Evolutionary conservation across 2,797 vertebrate genomes (phyloP), one percentile per base, ranked within the genome.

Genomic region (Coranthus polyacanthus): DNA sequence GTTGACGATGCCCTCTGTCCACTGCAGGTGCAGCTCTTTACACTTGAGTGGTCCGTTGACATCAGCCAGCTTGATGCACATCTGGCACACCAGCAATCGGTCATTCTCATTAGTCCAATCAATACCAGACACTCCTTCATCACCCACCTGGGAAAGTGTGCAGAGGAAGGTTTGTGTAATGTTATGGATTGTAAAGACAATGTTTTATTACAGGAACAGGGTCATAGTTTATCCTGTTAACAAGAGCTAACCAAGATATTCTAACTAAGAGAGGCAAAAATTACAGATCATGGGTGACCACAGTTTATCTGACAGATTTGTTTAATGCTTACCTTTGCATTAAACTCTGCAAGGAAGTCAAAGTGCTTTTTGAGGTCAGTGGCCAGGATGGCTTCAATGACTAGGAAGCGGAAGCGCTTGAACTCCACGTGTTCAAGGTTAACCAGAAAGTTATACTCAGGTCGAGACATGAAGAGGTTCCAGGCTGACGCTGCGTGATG

Each of bases 291-390:
- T 62, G 10, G 36, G 34, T 13, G 10, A 13, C 29, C 5, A 12
- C 2, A n/a, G n/a, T n/a, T n/a, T n/a, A n/a, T n/a, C n/a, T n/a
- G n/a, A n/a, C n/a, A 18, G 29, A 18, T 57, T 13, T 4, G n/a
- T 41, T 51, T 1, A 50, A 24, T 36, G 2, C 47, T 84, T 91
- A 99, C 98, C 96, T 99, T 99, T 74, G 97, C 94, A 12, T 99
- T 99, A 89, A 99, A 98, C 83, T 95, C 98, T 64, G 97, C 95
- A 1, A 99, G 93, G 17, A 99, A 99, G 87, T 99, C 98, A 45
- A 99, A 99, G 89, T 99, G 98, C 88, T 99, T 99, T 92, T 99
- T 99, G 72, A 99, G 94, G 88, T 99, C 98, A 0, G 98, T 99
- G 73, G 98, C 98, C 81, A 99, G 89, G 81, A 99, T 98, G 44